These are phyloP conservation scores for Lottia gigantea DNA, from an alignment of 2,888 invertebrate species.

Conservation along the genomic window DNA sequence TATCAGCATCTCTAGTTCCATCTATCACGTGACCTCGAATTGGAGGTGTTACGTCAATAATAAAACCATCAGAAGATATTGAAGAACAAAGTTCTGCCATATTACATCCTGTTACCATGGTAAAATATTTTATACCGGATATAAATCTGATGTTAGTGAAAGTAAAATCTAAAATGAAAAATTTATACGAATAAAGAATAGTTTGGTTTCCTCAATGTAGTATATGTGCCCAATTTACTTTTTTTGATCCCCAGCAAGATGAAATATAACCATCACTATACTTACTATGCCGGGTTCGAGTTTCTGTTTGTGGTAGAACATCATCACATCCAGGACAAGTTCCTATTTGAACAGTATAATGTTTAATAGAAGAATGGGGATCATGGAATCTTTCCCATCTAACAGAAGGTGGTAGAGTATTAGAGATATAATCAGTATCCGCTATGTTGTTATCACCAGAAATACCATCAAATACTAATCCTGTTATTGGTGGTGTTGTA, in stretches of 20 bases:
- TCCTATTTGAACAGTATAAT: slow-evolving; percentile 36
- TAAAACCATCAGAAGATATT: slow-evolving; percentile 44
- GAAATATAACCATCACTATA: not conserved
- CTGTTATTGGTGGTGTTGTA: slow-evolving; percentile 19
- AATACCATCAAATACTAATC: slow-evolving; percentile 22
- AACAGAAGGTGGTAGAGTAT: slow-evolving; percentile 22
- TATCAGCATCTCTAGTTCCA: slow-evolving; percentile 36
- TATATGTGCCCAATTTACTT: not conserved
- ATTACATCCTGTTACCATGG: slow-evolving; percentile 46
- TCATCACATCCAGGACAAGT: slow-evolving; percentile 34
- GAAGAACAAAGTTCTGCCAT: slow-evolving; percentile 38
- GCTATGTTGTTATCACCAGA: slow-evolving; percentile 25
- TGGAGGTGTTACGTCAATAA: slow-evolving; percentile 46
- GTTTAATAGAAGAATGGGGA: slow-evolving; percentile 31
- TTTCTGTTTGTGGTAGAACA: slow-evolving; percentile 22
- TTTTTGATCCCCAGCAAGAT: not conserved
- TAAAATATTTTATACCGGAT: slow-evolving; percentile 27
- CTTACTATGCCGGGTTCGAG: slow-evolving; percentile 27
- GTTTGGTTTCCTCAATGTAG: not conserved
- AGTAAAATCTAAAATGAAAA: not conserved
- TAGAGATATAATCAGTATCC: slow-evolving; percentile 34
- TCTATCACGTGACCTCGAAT: slow-evolving; percentile 39
- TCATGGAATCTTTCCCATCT: slow-evolving; percentile 39
- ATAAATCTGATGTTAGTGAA: not conserved
- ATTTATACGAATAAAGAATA: not conserved